Evolutionary conservation across 2,888 invertebrate genomes (phyloP).

Genomic region (Rhagonycha fulva): DNA sequence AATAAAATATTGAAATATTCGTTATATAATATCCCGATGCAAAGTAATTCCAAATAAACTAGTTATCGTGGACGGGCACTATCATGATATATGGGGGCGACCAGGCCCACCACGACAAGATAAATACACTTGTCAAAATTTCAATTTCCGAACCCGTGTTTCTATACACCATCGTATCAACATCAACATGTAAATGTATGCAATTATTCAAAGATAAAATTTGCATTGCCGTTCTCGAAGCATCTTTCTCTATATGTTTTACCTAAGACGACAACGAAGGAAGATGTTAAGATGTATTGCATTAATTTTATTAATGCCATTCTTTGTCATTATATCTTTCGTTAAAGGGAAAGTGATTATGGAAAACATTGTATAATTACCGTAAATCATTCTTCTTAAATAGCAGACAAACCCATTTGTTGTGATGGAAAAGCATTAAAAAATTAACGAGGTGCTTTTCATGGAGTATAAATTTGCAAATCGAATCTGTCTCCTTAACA

Average conservation of each 20-base stretch:
- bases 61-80: slow-evolving; percentile 29
- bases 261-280: slow-evolving; percentile 14
- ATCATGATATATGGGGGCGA: slow-evolving; percentile 46
- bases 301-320: slow-evolving; percentile 8
- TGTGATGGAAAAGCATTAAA: background rate
- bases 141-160: slow-evolving; percentile 52
- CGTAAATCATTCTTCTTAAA: background rate
- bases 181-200: slow-evolving; percentile 48
- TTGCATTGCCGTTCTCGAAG: slow-evolving; percentile 17
- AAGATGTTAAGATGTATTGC: slow-evolving; percentile 1
- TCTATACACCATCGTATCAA: slow-evolving; percentile 42
- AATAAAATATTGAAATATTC: background rate
- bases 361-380: slow-evolving; percentile 19
- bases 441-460: background rate
- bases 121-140: slow-evolving; percentile 55
- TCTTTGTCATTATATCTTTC: slow-evolving; percentile 10
- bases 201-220: slow-evolving; percentile 36
- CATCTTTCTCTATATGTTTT: slow-evolving; percentile 16
- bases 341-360: slow-evolving; percentile 16
- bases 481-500: background rate
- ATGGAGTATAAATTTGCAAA: background rate
- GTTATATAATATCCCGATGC: background rate
- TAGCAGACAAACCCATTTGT: background rate
- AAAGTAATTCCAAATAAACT: slow-evolving; percentile 20
- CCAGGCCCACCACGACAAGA: slow-evolving; percentile 48